Evolutionary conservation across 2,113 vertebrate genomes (phyloP).

Genomic region (Arenaria interpres): DNA sequence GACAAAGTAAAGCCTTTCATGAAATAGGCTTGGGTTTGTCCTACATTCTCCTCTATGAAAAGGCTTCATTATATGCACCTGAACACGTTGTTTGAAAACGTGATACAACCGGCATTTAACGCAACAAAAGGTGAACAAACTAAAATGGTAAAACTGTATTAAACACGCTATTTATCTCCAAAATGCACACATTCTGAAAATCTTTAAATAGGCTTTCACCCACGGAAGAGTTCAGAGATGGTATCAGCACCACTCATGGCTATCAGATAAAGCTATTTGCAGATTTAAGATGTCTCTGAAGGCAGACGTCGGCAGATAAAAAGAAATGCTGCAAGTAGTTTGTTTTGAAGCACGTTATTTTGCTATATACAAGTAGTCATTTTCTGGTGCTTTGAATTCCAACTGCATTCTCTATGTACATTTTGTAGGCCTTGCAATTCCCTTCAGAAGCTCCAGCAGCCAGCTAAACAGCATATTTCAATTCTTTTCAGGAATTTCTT

Average conservation of each 20-base stretch:
- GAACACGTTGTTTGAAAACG: not conserved
- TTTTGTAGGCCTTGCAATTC: not conserved
- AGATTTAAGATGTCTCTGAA: not conserved
- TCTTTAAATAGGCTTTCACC: not conserved
- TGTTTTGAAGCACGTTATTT: not conserved
- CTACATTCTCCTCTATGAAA: not conserved
- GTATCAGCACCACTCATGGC: not conserved
- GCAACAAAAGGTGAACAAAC: not conserved
- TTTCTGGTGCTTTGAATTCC: not conserved
- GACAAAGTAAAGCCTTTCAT: constrained; percentile 6
- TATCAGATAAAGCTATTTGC: not conserved
- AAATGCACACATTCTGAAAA: not conserved
- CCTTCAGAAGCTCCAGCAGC: not conserved
- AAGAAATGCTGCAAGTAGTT: not conserved
- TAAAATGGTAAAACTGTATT: not conserved
- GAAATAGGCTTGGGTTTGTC: not conserved
- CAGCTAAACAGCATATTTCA: not conserved
- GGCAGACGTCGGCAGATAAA: not conserved
- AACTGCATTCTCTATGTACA: not conserved
- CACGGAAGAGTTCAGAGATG: not conserved
- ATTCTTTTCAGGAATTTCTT: not conserved
- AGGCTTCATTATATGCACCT: not conserved
- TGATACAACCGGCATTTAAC: not conserved
- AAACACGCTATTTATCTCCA: not conserved
- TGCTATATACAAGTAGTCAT: not conserved